Percentiles rank a stretch among this genome's conserved stretches.
phyloP scores from a whole-genome alignment of 2,797 vertebrate species.

The Dermochelys coriacea region DNA sequence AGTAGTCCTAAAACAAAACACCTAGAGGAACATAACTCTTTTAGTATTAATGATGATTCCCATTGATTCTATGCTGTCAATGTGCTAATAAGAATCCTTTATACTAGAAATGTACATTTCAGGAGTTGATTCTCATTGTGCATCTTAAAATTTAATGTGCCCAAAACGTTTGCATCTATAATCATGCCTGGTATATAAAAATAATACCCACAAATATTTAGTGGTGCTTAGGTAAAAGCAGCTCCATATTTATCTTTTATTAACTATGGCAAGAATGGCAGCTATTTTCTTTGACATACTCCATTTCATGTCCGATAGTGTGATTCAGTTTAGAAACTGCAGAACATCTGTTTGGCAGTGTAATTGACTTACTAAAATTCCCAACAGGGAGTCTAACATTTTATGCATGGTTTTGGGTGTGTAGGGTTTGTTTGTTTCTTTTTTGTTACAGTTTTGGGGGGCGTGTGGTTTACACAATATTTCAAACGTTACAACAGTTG shows the following conservation, averaged over 20 bases:
- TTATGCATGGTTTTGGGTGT: background rate
- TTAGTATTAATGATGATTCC: conserved; percentile 14
- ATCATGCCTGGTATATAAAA: background rate
- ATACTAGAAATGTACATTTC: conserved; percentile 25
- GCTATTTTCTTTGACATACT: rapidly evolving
- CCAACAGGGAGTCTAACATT: background rate
- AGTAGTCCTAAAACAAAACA: background rate
- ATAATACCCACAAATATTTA: background rate
- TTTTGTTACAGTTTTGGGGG: background rate
- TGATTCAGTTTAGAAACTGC: background rate
- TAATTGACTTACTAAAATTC: background rate
- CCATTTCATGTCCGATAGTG: background rate
- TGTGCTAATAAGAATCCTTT: conserved; percentile 23
- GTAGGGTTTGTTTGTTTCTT: background rate
- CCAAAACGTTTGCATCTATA: background rate
- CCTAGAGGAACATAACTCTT: background rate
- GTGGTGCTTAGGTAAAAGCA: background rate
- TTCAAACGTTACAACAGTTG: background rate
- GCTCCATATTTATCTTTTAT: background rate
- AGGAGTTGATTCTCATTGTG: background rate
- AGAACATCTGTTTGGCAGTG: rapidly evolving
- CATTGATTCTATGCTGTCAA: background rate
- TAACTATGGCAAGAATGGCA: background rate
- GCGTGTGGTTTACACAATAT: background rate
- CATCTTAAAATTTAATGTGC: background rate